phyloP scores from a whole-genome alignment of 2,888 invertebrate species.

The Dusona sp. region DNA sequence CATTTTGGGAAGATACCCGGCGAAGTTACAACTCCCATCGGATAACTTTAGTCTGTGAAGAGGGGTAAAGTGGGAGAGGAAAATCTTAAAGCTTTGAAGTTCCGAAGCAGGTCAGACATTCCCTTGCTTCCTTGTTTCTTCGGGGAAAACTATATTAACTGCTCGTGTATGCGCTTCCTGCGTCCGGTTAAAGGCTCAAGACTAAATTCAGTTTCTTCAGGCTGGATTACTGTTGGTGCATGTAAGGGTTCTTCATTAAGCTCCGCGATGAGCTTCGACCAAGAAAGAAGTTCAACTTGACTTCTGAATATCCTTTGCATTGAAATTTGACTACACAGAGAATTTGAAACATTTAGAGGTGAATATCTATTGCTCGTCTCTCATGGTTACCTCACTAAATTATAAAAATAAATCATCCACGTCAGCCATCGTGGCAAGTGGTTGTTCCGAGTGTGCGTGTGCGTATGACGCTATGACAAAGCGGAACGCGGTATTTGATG shows the following conservation, averaged over 20 bases:
- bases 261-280: not conserved
- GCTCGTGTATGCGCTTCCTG: conserved; percentile 49
- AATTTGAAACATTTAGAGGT: not conserved
- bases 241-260: not conserved
- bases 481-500: conserved; percentile 23
- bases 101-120: conserved; percentile 52
- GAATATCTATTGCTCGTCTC: not conserved
- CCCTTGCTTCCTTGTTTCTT: conserved; percentile 11
- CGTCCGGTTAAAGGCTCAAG: conserved; percentile 38
- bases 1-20: conserved; percentile 56
- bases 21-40: conserved; percentile 46
- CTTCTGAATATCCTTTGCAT: not conserved
- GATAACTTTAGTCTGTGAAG: conserved; percentile 49
- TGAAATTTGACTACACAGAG: not conserved
- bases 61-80: not conserved
- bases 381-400: not conserved
- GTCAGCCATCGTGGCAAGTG: conserved; percentile 1
- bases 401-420: not conserved
- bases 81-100: conserved; percentile 20
- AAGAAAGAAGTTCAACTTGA: not conserved
- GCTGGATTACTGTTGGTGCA: not conserved
- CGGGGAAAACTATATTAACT: conserved; percentile 9
- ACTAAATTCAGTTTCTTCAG: conserved; percentile 27
- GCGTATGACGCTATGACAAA: not conserved
- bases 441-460: not conserved